Base-by-base conservation (phyloP, 2,888 invertebrate genomes). In the Troides oblongomaculatus region DNA sequence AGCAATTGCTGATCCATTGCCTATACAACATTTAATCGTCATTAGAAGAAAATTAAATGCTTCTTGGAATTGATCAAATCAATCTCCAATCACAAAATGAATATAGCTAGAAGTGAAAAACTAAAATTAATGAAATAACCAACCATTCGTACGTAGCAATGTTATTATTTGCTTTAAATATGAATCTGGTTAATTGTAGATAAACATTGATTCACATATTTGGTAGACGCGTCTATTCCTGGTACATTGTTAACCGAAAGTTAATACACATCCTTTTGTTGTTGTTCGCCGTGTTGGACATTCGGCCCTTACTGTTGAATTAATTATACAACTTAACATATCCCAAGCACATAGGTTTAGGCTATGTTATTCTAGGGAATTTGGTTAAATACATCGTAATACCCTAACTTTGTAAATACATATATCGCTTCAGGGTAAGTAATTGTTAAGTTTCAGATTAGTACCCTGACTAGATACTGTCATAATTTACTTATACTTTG, bases 301-400 rank as follows among this genome's bases (percentile, higher is more conserved):
- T 57, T 69, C 46, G 23, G 69, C 10, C 62, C 58, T 57, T 18
- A 36, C 14, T 36, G 58, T 21, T 57, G 53, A 62, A 69, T 65
- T 69, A 62, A 69, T 62, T 68, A 30, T 14, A 46, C 46, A 67
- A 68, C 21, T 68, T 68, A 57, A 21, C 57, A 21, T 6, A 57
- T 12, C 43, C 25, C 39, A 46, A 50, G 46, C 18, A 43, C 58
- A 59, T 57, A 57, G 8, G 57, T 57, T 21, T 21, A 57, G 8
- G 21, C 21, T 57, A 57, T 50, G 18, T 57, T 64, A 53, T 64
- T 58, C 17, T 43, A 56, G 57, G 36, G 5, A 58, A 56, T 64
- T 64, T 30, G 17, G 57, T 58, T 58, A 57, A 10, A 23, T 57
- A 43, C 30, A 43, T 58, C 23, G 57, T 17, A 39, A 7, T 43